Evolutionary conservation across 1,140 invertebrate species (phyloP).

Genomic region (Gonioctena quinquepunctata): DNA sequence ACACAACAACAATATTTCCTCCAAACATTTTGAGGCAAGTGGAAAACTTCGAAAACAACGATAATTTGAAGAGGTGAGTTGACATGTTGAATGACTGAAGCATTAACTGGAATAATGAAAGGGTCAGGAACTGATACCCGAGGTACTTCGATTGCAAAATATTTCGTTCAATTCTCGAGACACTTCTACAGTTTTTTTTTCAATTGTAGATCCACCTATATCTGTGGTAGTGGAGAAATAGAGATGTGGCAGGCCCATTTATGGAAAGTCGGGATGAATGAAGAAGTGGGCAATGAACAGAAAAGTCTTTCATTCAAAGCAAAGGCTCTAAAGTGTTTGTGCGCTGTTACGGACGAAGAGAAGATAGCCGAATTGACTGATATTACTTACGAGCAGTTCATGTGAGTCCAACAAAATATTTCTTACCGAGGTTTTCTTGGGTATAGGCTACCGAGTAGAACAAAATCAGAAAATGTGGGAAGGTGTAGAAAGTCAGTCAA

Average conservation of each 20-base stretch:
- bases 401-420: slow-evolving; percentile 33
- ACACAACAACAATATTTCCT: background rate
- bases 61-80: slow-evolving; percentile 35
- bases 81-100: no score
- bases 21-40: slow-evolving; percentile 8
- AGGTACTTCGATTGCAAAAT: no score
- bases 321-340: slow-evolving; percentile 43
- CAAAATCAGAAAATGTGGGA: no score
- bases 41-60: background rate
- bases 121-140: no score
- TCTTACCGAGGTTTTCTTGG: no score
- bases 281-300: slow-evolving; percentile 10
- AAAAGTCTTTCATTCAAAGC: slow-evolving; percentile 32
- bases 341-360: slow-evolving; percentile 33
- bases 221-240: slow-evolving; percentile 31
- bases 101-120: background rate
- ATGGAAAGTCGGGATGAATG: slow-evolving; percentile 24
- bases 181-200: no score
- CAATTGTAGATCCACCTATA: slow-evolving; percentile 28
- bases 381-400: slow-evolving; percentile 29
- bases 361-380: slow-evolving; percentile 31
- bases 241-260: slow-evolving; percentile 33
- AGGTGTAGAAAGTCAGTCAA: no score
- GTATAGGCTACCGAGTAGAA: no score
- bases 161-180: no score